Evolutionary conservation across 2,113 vertebrate genomes (phyloP).

Genomic region (Butorides virescens): DNA sequence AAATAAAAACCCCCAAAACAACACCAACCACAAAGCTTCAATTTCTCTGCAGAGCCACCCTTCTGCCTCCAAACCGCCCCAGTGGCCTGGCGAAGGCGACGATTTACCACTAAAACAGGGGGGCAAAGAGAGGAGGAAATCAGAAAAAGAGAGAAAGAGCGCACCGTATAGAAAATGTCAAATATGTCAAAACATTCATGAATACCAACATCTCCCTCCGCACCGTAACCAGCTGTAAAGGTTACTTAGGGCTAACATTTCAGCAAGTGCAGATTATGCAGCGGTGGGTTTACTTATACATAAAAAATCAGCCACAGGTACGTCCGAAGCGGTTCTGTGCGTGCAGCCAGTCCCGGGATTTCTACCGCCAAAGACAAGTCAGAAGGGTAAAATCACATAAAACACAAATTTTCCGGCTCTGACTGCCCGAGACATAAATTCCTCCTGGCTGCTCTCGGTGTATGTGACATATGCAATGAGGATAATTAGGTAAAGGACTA

Average conservation of each 20-base stretch:
- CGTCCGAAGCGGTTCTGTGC: neutral
- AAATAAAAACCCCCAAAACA: neutral
- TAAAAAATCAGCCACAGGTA: conserved; percentile 65
- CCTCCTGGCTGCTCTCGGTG: conserved; percentile 4
- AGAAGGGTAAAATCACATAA: neutral
- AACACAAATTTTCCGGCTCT: neutral
- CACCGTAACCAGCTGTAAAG: conserved; percentile 70
- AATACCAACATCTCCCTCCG: conserved; percentile 77
- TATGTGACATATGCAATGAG: neutral
- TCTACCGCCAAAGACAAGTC: neutral
- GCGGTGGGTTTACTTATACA: conserved; percentile 45
- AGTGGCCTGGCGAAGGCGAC: neutral
- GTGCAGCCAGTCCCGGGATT: neutral
- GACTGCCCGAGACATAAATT: neutral
- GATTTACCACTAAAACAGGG: neutral
- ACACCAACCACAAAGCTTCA: neutral
- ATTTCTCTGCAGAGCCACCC: neutral
- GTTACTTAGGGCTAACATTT: conserved; percentile 75
- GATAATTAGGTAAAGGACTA: conserved; percentile 13
- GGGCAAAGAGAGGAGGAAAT: neutral
- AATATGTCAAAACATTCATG: conserved; percentile 80
- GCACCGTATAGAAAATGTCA: conserved; percentile 76
- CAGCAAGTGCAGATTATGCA: conserved; percentile 70
- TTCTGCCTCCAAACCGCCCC: neutral
- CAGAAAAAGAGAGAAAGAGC: conserved; percentile 55